Conservation (phyloP, 2,888 invertebrate species). For the Microctonus brassicae region DNA sequence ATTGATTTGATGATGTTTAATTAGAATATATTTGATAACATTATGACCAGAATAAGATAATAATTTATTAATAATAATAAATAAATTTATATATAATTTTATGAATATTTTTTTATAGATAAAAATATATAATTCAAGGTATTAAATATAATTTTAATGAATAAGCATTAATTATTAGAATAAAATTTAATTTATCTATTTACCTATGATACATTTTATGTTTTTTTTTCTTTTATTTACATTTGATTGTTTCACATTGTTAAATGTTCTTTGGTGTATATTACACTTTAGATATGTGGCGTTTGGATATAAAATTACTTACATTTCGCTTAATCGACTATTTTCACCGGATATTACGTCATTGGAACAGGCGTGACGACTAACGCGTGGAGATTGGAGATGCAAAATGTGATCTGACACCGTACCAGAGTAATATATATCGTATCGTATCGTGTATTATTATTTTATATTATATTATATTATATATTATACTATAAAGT, state of each 20-base stretch:
- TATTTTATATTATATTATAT: neutral
- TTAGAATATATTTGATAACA: constrained; percentile 8
- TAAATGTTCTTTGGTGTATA: neutral
- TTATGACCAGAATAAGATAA: neutral
- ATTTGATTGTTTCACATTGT: neutral
- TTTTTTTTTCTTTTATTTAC: neutral
- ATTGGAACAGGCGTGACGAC: constrained; percentile 42
- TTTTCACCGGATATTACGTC: constrained; percentile 61
- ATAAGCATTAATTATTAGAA: neutral
- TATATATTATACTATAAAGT: neutral
- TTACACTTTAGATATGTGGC: too few relatives aligned
- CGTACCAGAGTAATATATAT: constrained; percentile 32
- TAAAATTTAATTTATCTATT: neutral
- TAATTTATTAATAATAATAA: neutral
- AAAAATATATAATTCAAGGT: too few relatives aligned
- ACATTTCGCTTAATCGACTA: constrained; percentile 59
- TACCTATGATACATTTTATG: too few relatives aligned
- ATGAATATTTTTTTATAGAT: neutral
- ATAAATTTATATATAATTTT: neutral
- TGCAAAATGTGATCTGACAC: constrained; percentile 60
- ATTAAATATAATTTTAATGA: too few relatives aligned
- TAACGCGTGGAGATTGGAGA: constrained; percentile 57
- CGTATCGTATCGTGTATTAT: constrained; percentile 37
- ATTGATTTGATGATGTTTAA: neutral
- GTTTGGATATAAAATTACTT: constrained; percentile 49